Percentiles rank a stretch among this genome's conserved stretches.
These are phyloP conservation scores for Clarias laeviceps DNA, from an alignment of 2,797 vertebrate species.

Conservation along the genomic window DNA sequence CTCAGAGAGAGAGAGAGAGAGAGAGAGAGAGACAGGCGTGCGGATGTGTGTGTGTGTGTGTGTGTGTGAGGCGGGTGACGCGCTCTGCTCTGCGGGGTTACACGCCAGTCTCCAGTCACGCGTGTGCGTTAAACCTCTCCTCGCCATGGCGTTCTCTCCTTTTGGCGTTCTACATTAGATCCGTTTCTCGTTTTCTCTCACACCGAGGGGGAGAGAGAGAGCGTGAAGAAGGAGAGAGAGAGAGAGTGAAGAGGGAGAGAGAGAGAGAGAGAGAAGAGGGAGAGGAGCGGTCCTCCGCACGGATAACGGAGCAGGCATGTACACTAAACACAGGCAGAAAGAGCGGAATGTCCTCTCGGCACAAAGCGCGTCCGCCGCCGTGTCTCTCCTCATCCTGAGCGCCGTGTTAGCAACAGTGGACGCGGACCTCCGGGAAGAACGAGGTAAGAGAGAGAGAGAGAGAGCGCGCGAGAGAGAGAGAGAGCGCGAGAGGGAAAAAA, in stretches of 20 bases:
- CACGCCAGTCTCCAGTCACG: constrained; percentile 7
- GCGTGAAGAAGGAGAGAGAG: too few relatives aligned
- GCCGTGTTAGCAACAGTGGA: constrained; percentile 32
- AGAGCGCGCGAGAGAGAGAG: too few relatives aligned
- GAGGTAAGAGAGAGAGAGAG: constrained; percentile 33
- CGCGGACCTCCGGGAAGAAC: constrained; percentile 16
- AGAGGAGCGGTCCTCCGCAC: constrained; percentile 12
- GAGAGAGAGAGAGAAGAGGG: constrained; percentile 2
- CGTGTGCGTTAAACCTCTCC: constrained; percentile 4
- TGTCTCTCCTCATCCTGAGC: constrained; percentile 32
- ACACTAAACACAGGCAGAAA: constrained; percentile 62
- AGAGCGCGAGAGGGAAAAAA: too few relatives aligned
- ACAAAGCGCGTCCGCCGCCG: not conserved
- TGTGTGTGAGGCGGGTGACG: constrained; percentile 3
- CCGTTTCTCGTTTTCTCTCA: constrained; percentile 41
- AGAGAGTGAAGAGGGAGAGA: not conserved
- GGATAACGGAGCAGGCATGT: constrained; percentile 55
- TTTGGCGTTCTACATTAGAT: constrained; percentile 24
- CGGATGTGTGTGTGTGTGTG: not conserved
- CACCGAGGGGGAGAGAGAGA: constrained; percentile 19
- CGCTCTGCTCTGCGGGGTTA: constrained; percentile 20
- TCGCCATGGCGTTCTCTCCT: not conserved
- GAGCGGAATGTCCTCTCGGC: constrained; percentile 26
- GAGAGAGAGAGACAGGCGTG: not conserved
- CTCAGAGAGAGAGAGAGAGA: not conserved